Evolutionary conservation across 2,888 invertebrate genomes (phyloP).

Genomic region (Yponomeuta evonymella): DNA sequence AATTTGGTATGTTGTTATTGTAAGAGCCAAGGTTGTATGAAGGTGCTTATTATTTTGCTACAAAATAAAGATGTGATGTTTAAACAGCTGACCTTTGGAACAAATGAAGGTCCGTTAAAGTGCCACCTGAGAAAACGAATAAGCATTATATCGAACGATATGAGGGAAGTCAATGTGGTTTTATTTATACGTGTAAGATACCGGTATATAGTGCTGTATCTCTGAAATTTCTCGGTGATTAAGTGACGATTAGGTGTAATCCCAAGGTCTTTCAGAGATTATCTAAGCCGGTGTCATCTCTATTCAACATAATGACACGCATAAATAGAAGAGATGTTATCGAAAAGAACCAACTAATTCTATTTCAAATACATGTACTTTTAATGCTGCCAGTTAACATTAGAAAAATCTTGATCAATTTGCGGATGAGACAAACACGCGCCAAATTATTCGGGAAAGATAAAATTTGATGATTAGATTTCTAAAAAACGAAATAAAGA

Average conservation of each 20-base stretch:
- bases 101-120: neutral
- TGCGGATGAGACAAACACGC: neutral
- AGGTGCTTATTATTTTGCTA: neutral
- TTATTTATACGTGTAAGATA: neutral
- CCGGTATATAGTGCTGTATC: neutral
- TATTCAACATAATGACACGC: neutral
- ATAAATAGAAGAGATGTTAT: too few relatives aligned
- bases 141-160: neutral
- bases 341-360: neutral
- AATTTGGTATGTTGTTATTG: neutral
- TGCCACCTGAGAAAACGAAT: neutral
- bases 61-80: neutral
- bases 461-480: neutral
- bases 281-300: neutral
- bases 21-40: neutral
- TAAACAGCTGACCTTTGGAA: neutral
- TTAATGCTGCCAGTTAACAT: neutral
- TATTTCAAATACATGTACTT: neutral
- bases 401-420: neutral
- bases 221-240: neutral
- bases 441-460: neutral
- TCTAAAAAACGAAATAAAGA: too few relatives aligned
- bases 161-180: neutral
- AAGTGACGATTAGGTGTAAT: neutral
- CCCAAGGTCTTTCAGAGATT: neutral